Base-by-base conservation (phyloP, 2,797 vertebrate species). In the Xerus rutilus region DNA sequence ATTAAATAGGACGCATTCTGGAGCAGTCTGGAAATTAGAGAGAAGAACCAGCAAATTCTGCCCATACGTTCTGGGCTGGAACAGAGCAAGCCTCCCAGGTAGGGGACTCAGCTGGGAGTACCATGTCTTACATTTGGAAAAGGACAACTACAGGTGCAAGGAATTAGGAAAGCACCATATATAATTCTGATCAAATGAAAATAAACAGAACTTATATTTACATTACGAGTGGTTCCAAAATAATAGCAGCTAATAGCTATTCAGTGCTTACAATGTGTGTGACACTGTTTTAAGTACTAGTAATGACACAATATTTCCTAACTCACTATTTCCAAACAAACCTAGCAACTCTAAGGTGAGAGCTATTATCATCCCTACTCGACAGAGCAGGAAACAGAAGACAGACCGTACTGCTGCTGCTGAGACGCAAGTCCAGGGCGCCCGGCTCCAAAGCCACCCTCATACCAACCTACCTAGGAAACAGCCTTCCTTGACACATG, bases 1-100 rank as follows among this genome's bases (percentile, higher is more conserved):
- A 95, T 97, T 84, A 95, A 95, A 84, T 62, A 91, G 47, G 74
- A 77, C 86, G 96, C 82, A 35, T 59, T 94, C 35, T 69, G 47
- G 45, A 92, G 91, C 39, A 28, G 35, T 35, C 92, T 95, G 82
- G 88, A 93, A 88, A 95, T 91, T 49, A 72, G 78, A 91, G 93
- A 69, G 65, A 88, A 93, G 65, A 39, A 76, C 59, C 69, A 83
- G 65, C 30, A 76, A 73, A 54, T 62, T 32, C 59, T 74, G 32
- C 59, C 74, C 45, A 0, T 35, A 25, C 35, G 86, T 93, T 77
- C 52, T 9, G 25, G 47, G 62, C 43, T 76, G 35, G 45, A 79
- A 64, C 52, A 52, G 52, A 95, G 45, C 30, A 49, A 47, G n/a
- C 20, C 13, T 47, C 7, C 59, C 20, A 15, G 21, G 12, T 25